Conservation (phyloP, 2,888 invertebrate genomes). For the Esperia sulphurella region DNA sequence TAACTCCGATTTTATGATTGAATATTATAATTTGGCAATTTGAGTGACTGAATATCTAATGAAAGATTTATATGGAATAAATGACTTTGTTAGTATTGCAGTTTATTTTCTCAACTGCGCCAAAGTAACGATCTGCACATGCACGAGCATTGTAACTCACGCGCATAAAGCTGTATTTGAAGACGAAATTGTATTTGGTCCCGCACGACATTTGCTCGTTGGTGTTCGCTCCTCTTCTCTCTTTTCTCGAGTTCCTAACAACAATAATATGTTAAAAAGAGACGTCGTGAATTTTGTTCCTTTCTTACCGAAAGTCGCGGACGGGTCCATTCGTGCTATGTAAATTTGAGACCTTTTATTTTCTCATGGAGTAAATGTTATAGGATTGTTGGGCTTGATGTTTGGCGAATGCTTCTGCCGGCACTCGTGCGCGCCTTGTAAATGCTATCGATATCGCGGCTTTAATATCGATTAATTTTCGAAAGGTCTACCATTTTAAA, state of each 20-base stretch:
- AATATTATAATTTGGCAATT: neutral
- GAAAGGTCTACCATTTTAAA: constrained; percentile 45
- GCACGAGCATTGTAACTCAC: constrained; percentile 56
- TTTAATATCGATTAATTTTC: constrained; percentile 52
- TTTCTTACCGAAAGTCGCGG: constrained; percentile 32
- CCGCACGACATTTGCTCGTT: constrained; percentile 60
- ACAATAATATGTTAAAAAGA: constrained; percentile 39
- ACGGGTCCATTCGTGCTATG: constrained; percentile 55
- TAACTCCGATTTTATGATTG: neutral
- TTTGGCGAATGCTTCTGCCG: constrained; percentile 43
- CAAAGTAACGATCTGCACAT: constrained; percentile 31
- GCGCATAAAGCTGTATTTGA: constrained; percentile 57
- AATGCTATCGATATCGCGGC: constrained; percentile 30
- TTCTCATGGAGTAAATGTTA: constrained; percentile 48
- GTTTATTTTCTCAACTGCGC: neutral
- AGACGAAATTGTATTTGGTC: constrained; percentile 62
- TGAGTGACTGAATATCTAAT: neutral
- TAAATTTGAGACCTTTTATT: constrained; percentile 65
- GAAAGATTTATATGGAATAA: too few species aligned
- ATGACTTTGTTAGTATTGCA: neutral
- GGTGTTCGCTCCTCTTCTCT: constrained; percentile 39
- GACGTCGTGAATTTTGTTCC: constrained; percentile 40
- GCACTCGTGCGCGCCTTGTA: constrained; percentile 43
- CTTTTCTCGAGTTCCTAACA: constrained; percentile 21
- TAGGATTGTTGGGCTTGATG: constrained; percentile 51